Percentiles rank a stretch among this genome's conserved stretches.
Evolutionary conservation across 37 sponge, comb jelly and placozoan genomes (phyloP).

Genomic region (Agelas oroides): DNA sequence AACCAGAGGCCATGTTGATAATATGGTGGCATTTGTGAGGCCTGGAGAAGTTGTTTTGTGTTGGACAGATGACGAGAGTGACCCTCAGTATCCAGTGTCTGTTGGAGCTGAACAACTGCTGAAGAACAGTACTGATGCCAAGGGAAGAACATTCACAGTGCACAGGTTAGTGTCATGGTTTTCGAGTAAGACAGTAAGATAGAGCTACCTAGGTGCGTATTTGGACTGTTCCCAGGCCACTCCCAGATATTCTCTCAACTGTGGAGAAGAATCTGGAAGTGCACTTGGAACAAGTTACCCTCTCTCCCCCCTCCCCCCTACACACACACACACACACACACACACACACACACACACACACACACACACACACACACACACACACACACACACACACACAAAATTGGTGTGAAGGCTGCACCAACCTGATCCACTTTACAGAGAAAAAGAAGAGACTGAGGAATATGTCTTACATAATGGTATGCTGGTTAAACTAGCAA

Average conservation of each 20-base stretch:
- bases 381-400: background rate
- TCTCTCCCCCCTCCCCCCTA: no score
- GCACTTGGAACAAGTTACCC: no score
- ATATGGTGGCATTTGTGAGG: conserved; percentile 25
- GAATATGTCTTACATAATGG: no score
- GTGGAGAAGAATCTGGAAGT: no score
- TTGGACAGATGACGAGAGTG: conserved; percentile 25
- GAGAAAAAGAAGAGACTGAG: background rate
- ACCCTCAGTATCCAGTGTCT: background rate
- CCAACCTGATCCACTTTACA: background rate
- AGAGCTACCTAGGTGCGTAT: no score
- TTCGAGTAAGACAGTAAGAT: no score
- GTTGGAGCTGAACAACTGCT: conserved; percentile 5
- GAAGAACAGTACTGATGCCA: conserved; percentile 4
- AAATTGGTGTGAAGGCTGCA: background rate
- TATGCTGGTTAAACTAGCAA: no score
- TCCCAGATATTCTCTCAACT: no score
- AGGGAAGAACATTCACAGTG: conserved; percentile 8
- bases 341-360: background rate
- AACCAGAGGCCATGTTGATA: conserved; percentile 29
- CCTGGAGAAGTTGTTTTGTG: conserved; percentile 20
- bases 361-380: background rate
- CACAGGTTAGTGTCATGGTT: conserved; percentile 5
- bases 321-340: background rate
- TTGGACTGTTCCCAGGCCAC: no score